Evolutionary conservation across 2,113 vertebrate species (phyloP), one percentile per base, ranked within the genome.

Genomic region (Pachycephala philippinensis): DNA sequence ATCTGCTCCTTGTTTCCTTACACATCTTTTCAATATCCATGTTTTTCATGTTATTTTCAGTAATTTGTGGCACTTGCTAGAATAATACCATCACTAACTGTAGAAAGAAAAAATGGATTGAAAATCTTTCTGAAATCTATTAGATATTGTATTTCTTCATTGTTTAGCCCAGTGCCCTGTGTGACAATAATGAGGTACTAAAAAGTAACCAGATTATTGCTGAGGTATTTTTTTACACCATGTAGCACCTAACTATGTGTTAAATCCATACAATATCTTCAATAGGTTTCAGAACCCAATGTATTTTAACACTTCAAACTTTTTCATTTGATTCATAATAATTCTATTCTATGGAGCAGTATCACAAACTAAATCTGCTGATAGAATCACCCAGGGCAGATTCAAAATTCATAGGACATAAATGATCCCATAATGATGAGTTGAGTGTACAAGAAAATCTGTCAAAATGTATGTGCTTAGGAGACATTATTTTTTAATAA

Each of bases 201-300:
- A 95, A 97, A 96, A 35, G 52, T 80, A 97, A 95, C 37, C 64
- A 88, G 60, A 87, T 87, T 90, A 94, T 88, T 56, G 44, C 83
- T 27, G 65, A 72, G 15, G 64, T 84, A 4, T 65, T 77, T 68
- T 50, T 65, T 80, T 54, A 35, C 27, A 61, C 16, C 31, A 26
- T 89, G 96, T 94, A 89, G 69, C 33, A 80, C 9, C 21, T 50
- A 93, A 28, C 54, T 89, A 71, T 19, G 10, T 74, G 24, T 39
- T 87, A 79, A 86, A 68, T 37, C 9, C 37, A 89, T 84, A 91
- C 40, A 66, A 76, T 68, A 81, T 56, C 78, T 40, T 68, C 39
- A 56, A 30, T 35, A 68, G 20, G 1, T 71, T 95, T 87, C 40
- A 64, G 39, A 81, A 31, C 6, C 8, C 17, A 44, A 37, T 33